phyloP scores from a whole-genome alignment of 2,113 vertebrate genomes.

The Zosterops borbonicus region DNA sequence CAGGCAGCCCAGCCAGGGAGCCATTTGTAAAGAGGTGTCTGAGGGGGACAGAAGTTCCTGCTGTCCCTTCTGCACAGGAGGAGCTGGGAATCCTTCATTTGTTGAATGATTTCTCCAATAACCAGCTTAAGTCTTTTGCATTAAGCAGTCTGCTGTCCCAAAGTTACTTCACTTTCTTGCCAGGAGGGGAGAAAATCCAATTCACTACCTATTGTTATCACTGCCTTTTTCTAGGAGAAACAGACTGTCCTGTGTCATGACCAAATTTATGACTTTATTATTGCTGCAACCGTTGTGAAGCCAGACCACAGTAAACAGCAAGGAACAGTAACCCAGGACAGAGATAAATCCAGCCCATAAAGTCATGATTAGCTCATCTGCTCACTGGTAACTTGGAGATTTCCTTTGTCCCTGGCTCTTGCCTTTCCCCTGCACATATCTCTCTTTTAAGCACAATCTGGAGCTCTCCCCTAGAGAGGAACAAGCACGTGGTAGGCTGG shows the following conservation, averaged over 20 bases:
- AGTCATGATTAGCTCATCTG: background rate
- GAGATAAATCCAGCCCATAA: background rate
- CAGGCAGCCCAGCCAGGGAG: background rate
- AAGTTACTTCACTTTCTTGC: background rate
- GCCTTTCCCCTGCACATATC: background rate
- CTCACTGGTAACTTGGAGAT: background rate
- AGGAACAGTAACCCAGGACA: background rate
- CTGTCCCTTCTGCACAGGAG: background rate
- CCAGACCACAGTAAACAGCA: background rate
- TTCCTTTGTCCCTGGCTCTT: background rate
- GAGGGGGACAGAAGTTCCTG: background rate
- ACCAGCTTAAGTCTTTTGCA: background rate
- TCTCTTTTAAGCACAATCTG: background rate
- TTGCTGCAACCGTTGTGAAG: background rate
- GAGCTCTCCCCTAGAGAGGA: background rate
- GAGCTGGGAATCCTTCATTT: background rate
- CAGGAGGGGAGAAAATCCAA: background rate
- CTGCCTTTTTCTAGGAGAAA: background rate
- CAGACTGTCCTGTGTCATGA: background rate
- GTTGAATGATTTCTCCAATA: background rate
- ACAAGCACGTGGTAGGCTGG: fast-evolving
- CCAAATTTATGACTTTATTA: background rate
- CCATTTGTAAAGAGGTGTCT: background rate
- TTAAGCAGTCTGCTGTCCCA: background rate
- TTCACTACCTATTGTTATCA: background rate